Conservation (phyloP, 2,888 invertebrate genomes). For the Halictus ligatus region DNA sequence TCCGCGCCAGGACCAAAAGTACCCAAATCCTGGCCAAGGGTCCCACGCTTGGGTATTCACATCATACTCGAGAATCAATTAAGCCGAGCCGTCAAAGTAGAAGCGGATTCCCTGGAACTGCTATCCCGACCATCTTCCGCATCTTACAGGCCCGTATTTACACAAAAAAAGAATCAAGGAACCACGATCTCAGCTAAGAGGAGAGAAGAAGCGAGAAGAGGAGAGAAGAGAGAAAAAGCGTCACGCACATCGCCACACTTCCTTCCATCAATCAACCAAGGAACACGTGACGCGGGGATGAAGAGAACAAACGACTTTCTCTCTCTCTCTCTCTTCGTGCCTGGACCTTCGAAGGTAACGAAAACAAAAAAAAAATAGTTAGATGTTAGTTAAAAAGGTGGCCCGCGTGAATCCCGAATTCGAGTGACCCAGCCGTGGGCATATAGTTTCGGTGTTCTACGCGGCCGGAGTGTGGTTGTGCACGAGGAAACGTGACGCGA, state of each 20-base stretch:
- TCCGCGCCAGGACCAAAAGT: not conserved
- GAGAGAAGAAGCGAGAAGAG: not conserved
- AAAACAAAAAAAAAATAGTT: not conserved
- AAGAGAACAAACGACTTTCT: not conserved
- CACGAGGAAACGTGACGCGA: conserved; percentile 77
- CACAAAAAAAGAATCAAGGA: conserved; percentile 8
- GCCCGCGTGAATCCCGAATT: conserved; percentile 65
- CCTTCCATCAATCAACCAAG: conserved; percentile 54
- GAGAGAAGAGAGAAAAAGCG: conserved; percentile 8
- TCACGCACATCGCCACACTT: conserved; percentile 48
- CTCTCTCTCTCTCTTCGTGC: not conserved
- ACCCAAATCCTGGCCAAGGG: not conserved
- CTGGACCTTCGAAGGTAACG: not conserved
- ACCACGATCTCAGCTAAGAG: not conserved
- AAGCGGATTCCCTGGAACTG: conserved; percentile 1
- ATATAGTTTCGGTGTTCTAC: conserved; percentile 52
- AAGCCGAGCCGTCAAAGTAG: not conserved
- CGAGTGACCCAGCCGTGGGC: conserved; percentile 31
- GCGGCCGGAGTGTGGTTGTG: conserved; percentile 42
- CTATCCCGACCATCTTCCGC: not conserved
- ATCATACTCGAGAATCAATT: conserved; percentile 5
- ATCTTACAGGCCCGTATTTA: conserved; percentile 20
- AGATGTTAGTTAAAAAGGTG: conserved; percentile 9
- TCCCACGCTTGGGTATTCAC: not conserved
- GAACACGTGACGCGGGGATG: conserved; percentile 42